Percentiles rank a stretch among this genome's conserved stretches.
Conservation (phyloP, 2,113 vertebrate species). For the Pteronura brasiliensis region DNA sequence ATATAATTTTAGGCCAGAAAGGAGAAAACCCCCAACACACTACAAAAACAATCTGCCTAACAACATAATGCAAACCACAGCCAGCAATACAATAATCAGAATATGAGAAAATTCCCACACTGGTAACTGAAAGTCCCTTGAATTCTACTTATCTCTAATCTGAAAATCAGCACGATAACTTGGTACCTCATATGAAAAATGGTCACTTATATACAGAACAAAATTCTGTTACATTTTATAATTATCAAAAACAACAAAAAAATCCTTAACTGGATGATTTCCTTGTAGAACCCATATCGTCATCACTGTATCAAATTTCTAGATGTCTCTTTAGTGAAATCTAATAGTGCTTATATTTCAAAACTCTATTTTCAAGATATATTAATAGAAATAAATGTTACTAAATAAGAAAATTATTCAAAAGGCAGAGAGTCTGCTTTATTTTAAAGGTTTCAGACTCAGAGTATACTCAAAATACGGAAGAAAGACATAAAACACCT, state of each 20-base stretch:
- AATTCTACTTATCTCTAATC: background rate
- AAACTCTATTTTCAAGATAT: background rate
- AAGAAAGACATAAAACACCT: background rate
- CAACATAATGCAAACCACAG: background rate
- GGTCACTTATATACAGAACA: background rate
- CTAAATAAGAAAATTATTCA: background rate
- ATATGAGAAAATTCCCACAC: background rate
- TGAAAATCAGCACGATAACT: background rate
- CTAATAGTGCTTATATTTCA: conserved; percentile 4
- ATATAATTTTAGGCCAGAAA: background rate
- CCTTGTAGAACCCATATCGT: background rate
- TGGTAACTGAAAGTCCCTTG: background rate
- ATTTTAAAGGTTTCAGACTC: conserved; percentile 32
- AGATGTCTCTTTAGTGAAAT: background rate
- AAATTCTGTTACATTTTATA: conserved; percentile 33
- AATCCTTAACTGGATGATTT: background rate
- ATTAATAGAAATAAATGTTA: background rate
- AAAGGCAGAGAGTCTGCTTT: background rate
- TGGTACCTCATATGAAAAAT: background rate
- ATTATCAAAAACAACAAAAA: too few species aligned
- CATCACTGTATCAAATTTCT: background rate
- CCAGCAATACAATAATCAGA: background rate
- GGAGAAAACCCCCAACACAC: background rate
- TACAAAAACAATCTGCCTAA: background rate
- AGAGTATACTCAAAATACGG: background rate